Conservation (phyloP, 2,113 vertebrate species). For the Tachycineta bicolor region DNA sequence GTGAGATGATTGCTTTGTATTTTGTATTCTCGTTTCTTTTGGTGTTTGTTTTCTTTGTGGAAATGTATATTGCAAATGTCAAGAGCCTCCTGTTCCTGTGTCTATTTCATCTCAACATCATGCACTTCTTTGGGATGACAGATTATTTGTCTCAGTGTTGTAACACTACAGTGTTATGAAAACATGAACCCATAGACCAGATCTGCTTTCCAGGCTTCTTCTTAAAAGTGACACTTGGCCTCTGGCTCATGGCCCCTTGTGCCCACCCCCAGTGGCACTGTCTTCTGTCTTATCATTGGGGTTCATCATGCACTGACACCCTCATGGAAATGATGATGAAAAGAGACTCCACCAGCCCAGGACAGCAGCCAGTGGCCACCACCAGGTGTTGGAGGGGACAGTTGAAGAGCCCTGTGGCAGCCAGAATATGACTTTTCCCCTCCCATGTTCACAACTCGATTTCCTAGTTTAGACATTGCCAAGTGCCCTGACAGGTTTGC, state of each 20-base stretch:
- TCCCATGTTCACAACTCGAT: accelerated
- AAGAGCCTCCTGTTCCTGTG: neutral
- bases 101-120: neutral
- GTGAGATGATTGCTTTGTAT: neutral
- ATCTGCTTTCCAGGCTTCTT: neutral
- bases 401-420: neutral
- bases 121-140: neutral
- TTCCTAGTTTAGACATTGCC: neutral
- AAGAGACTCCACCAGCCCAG: neutral
- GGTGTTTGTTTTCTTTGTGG: neutral
- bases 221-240: neutral
- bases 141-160: neutral
- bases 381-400: neutral
- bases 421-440: neutral
- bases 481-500: neutral
- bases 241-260: neutral
- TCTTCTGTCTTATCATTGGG: neutral
- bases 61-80: neutral
- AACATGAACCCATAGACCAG: neutral
- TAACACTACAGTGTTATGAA: neutral
- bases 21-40: neutral
- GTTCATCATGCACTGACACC: neutral
- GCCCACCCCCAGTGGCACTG: neutral
- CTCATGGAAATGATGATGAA: neutral
- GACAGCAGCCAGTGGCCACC: neutral